Conservation (phyloP, 2,113 vertebrate species). For the Amphiprion ocellaris region DNA sequence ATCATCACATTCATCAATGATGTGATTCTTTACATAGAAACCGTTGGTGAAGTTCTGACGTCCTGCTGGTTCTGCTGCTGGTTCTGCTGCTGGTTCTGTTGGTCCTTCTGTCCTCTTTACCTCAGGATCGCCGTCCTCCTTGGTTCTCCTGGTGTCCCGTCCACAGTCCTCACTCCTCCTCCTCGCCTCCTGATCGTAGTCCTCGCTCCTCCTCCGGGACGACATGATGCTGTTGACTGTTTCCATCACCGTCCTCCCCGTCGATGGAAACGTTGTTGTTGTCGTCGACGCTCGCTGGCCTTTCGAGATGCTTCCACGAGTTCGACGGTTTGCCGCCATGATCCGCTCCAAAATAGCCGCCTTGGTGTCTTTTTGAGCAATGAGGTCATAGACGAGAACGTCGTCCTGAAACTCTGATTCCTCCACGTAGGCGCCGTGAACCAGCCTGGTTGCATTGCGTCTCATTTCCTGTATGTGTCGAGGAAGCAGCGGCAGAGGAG, state of each 20-base stretch:
- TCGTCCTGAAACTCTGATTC: constrained; percentile 95
- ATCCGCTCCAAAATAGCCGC: constrained; percentile 69
- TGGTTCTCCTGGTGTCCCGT: constrained; percentile 23
- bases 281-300: not conserved
- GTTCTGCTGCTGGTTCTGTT: not conserved
- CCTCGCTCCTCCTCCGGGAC: constrained; percentile 60
- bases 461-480: constrained; percentile 94
- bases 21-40: constrained; percentile 46
- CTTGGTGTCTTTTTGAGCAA: constrained; percentile 89
- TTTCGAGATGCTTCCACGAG: not conserved
- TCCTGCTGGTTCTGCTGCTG: not conserved
- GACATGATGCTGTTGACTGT: constrained; percentile 69
- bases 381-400: constrained; percentile 91
- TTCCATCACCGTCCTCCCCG: constrained; percentile 58
- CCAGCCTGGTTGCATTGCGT: constrained; percentile 88
- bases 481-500: constrained; percentile 81
- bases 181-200: constrained; percentile 52
- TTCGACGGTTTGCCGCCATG: constrained; percentile 17
- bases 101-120: not conserved
- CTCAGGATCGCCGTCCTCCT: constrained; percentile 30
- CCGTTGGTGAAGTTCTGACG: constrained; percentile 67
- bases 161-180: constrained; percentile 40
- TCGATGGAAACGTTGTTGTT: not conserved
- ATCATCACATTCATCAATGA: constrained; percentile 37
- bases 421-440: constrained; percentile 91